Percentiles rank a stretch among this genome's conserved stretches.
These are phyloP conservation scores for Penaeus monodon DNA, from an alignment of 2,888 invertebrate species.

Conservation along the genomic window DNA sequence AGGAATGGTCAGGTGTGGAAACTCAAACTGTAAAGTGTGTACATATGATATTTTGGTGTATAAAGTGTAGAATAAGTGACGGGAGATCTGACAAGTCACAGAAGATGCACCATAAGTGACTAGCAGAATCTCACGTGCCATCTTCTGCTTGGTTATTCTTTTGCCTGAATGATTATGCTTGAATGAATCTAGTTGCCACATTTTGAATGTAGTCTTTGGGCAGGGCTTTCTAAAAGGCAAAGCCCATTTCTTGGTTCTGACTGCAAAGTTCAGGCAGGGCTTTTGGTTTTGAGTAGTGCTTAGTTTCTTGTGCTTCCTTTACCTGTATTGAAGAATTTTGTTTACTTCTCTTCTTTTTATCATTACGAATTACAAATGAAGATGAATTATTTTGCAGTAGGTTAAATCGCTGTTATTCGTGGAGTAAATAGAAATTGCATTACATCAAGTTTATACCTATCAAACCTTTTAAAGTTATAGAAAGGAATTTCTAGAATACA, in stretches of 20 bases:
- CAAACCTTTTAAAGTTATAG: too few relatives aligned
- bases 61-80: constrained; percentile 53
- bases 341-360: neutral
- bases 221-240: constrained; percentile 34
- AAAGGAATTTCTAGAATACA: too few relatives aligned
- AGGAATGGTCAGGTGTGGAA: constrained; percentile 20
- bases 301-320: constrained; percentile 5
- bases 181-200: constrained; percentile 43
- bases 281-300: constrained; percentile 25
- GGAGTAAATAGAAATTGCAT: too few relatives aligned
- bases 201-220: constrained; percentile 32
- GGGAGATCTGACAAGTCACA: constrained; percentile 44
- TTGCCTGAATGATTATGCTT: constrained; percentile 47
- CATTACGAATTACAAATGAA: neutral
- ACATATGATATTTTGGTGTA: constrained; percentile 54
- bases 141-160: constrained; percentile 47
- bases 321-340: neutral
- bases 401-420: too few relatives aligned
- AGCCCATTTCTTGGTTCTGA: constrained; percentile 3
- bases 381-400: too few relatives aligned
- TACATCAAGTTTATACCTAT: too few relatives aligned
- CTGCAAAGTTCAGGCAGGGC: constrained; percentile 4
- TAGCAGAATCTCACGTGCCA: constrained; percentile 49
- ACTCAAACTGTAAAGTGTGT: constrained; percentile 50
- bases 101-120: constrained; percentile 31